Percentiles rank a stretch among this genome's conserved stretches.
These are phyloP conservation scores for Chelon auratus DNA, from an alignment of 2,797 vertebrate genomes.

Conservation along the genomic window DNA sequence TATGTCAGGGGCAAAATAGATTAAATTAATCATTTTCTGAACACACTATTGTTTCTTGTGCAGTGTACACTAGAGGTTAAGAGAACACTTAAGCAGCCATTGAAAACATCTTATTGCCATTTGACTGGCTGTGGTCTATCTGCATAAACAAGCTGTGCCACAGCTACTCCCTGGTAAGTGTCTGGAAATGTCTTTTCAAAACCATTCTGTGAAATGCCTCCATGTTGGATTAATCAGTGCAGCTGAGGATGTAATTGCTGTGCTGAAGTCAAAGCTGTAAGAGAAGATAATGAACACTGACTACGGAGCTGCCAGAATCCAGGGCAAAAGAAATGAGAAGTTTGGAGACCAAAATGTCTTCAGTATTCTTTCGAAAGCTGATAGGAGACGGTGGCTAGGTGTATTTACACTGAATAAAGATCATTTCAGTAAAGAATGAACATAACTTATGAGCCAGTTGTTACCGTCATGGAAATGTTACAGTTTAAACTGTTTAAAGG, in stretches of 20 bases:
- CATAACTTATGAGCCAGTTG: conserved; percentile 7
- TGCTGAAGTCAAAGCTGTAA: conserved; percentile 85
- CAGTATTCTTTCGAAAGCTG: conserved; percentile 43
- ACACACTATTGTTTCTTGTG: conserved; percentile 66
- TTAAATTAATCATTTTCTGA: conserved; percentile 73
- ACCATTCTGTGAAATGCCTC: conserved; percentile 81
- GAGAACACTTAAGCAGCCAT: conserved; percentile 79
- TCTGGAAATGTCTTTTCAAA: conserved; percentile 81
- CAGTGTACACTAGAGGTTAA: conserved; percentile 75
- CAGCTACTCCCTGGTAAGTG: conserved; percentile 79
- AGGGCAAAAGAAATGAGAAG: conserved; percentile 73
- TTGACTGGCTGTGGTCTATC: conserved; percentile 74
- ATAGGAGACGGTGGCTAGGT: conserved; percentile 30
- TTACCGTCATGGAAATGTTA: neutral
- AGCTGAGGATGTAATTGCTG: conserved; percentile 87
- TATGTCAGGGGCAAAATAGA: conserved; percentile 64
- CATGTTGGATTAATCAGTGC: conserved; percentile 85
- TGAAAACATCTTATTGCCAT: conserved; percentile 79
- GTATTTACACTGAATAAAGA: conserved; percentile 40
- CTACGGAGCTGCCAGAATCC: conserved; percentile 79
- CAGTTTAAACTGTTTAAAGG: conserved; percentile 1
- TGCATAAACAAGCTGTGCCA: conserved; percentile 80
- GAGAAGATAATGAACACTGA: conserved; percentile 84
- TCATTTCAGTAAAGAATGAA: neutral
- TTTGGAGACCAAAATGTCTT: conserved; percentile 69